A percentile compares a stretch with the other conserved stretches of the same genome.
Evolutionary conservation across 2,113 vertebrate species (phyloP).

Genomic region (Alligator sinensis): DNA sequence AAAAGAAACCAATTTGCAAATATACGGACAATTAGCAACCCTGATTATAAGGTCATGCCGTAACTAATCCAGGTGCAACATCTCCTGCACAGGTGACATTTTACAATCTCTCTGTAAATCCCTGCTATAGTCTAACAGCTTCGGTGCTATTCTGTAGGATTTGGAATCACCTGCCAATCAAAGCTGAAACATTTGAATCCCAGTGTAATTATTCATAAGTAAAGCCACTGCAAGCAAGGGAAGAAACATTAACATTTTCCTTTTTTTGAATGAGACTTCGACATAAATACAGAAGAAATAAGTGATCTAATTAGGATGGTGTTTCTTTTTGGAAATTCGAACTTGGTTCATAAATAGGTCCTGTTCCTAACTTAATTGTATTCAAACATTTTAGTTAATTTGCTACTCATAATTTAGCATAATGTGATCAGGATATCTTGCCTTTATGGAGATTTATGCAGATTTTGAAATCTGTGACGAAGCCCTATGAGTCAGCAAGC

Average conservation of each 20-base stretch:
- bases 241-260: conserved; percentile 60
- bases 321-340: conserved; percentile 67
- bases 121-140: conserved; percentile 45
- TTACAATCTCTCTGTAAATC: conserved; percentile 58
- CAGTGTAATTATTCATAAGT: conserved; percentile 68
- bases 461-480: conserved; percentile 72
- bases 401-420: conserved; percentile 84
- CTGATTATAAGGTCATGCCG: conserved; percentile 59
- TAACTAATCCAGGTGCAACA: conserved; percentile 50
- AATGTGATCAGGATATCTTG: conserved; percentile 79
- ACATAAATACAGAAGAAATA: conserved; percentile 60
- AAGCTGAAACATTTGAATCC: conserved; percentile 55
- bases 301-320: conserved; percentile 63
- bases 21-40: conserved; percentile 33
- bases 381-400: conserved; percentile 87
- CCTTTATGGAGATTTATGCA: conserved; percentile 85
- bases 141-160: conserved; percentile 62
- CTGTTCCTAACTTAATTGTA: conserved; percentile 82
- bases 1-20: neutral
- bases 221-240: conserved; percentile 62
- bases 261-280: conserved; percentile 68
- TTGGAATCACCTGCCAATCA: conserved; percentile 69
- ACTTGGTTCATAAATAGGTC: conserved; percentile 78
- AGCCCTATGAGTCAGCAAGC: conserved; percentile 61
- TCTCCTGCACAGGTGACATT: conserved; percentile 39